Base-by-base conservation (phyloP, 2,113 vertebrate genomes). In the Axis porcinus region DNA sequence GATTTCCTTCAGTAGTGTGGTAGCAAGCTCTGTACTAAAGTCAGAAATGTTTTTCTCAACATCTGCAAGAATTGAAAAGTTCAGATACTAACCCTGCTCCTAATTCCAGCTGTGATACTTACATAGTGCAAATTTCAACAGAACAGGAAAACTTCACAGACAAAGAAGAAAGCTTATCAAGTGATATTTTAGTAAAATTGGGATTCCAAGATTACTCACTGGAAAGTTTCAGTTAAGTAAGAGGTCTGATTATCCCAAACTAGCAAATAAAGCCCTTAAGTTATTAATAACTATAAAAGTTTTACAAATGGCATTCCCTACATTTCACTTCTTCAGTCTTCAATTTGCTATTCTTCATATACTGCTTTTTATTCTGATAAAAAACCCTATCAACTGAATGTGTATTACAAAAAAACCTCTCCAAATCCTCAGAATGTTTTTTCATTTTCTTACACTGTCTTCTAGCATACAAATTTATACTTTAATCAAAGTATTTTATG, bases 211-310 rank as follows among this genome's bases (percentile, higher is more conserved):
- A 95, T 97, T 93, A 97, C 95, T 97, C 97, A 97, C 54, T 86
- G 85, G 57, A 95, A 97, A 97, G 88, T 97, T 95, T 97, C 94
- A 94, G 79, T 84, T 92, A 90, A 60, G 67, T 94, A 95, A 94
- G 9, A 95, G 57, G 54, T 92, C 79, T 95, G n/a, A 96, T 83
- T 94, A 95, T 60, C n/a, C 81, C 47, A 6, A 95, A 91, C 82
- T 67, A 88, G 67, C 78, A 94, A 96, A 91, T 76, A 88, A 91
- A 96, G 25, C 28, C 78, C 91, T 94, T 52, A 86, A 36, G n/a
- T 96, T 96, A 97, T 43, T 91, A 89, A 62, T 62, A 78, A 92
- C 30, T 76, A 23, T 40, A 14, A 54, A 83, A 83, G 36, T 54
- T 95, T 74, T 78, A 86, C 67, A 94, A 96, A 94, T 7, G 95